phyloP scores from a whole-genome alignment of 2,888 invertebrate genomes.

The Graphium colonna region DNA sequence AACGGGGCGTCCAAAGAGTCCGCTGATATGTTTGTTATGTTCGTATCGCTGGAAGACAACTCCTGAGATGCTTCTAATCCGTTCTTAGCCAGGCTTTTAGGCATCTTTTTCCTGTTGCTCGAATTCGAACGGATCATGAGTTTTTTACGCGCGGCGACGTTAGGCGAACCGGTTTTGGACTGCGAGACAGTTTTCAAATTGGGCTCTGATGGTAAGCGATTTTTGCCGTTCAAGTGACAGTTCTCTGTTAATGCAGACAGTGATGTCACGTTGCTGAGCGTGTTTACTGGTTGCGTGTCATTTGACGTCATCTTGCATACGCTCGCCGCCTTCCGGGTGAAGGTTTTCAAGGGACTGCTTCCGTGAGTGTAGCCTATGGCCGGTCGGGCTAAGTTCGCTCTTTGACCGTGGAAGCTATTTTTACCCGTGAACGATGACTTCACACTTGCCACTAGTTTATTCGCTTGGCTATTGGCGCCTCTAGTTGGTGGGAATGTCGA shows the following conservation, averaged over 20 bases:
- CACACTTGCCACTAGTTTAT: conserved; percentile 44
- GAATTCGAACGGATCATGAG: conserved; percentile 67
- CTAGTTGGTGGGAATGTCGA: conserved; percentile 72
- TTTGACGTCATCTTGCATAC: conserved; percentile 45
- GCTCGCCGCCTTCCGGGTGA: conserved; percentile 54
- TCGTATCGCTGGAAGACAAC: conserved; percentile 72
- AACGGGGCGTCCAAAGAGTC: conserved; percentile 71
- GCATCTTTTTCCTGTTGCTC: conserved; percentile 62
- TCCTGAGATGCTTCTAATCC: conserved; percentile 62
- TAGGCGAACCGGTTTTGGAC: conserved; percentile 40
- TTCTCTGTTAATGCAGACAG: conserved; percentile 69
- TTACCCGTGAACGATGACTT: conserved; percentile 60
- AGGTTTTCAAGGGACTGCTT: conserved; percentile 60
- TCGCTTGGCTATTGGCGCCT: conserved; percentile 64
- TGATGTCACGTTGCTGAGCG: conserved; percentile 60
- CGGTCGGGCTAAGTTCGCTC: conserved; percentile 68
- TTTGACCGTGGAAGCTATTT: conserved; percentile 66
- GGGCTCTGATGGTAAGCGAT: conserved; percentile 62
- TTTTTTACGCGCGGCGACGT: conserved; percentile 59
- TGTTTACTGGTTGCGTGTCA: conserved; percentile 49
- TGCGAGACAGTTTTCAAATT: conserved; percentile 53
- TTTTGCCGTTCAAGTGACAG: conserved; percentile 70
- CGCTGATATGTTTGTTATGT: conserved; percentile 69
- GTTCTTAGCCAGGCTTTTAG: conserved; percentile 54
- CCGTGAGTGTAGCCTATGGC: conserved; percentile 57